A percentile compares a stretch with the other conserved stretches of the same genome.
These are phyloP conservation scores for Bombus pascuorum DNA, from an alignment of 1,140 invertebrate genomes.

Conservation along the genomic window DNA sequence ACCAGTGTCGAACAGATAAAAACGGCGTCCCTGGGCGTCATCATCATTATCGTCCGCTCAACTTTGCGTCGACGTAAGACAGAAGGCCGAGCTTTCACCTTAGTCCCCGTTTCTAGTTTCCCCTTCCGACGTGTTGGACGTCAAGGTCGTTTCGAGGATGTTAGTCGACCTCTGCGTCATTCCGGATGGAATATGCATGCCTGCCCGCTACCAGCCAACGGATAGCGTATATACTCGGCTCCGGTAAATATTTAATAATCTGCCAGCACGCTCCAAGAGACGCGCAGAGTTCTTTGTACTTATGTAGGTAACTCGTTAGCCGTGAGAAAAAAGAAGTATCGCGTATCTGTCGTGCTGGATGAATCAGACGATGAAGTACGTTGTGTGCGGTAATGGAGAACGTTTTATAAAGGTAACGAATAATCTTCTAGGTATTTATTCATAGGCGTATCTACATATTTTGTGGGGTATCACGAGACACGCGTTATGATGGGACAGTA, in stretches of 20 bases:
- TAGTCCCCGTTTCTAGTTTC: slow-evolving; percentile 55
- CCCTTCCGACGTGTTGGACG: slow-evolving; percentile 30
- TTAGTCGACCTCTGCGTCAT: slow-evolving; percentile 61
- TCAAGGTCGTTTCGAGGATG: slow-evolving; percentile 65
- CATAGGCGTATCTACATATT: neutral
- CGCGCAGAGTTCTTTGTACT: neutral
- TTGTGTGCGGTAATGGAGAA: neutral
- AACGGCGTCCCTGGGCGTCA: slow-evolving; percentile 22
- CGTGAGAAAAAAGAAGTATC: neutral
- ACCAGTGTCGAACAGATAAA: neutral
- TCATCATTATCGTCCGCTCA: slow-evolving; percentile 46
- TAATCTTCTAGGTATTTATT: neutral
- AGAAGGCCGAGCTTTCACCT: slow-evolving; percentile 68
- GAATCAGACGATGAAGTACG: neutral
- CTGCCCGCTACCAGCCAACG: slow-evolving; percentile 5
- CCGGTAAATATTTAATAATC: slow-evolving; percentile 56
- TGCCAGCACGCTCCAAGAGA: neutral
- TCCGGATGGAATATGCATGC: slow-evolving; percentile 53
- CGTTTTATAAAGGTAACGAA: neutral
- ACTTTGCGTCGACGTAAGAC: slow-evolving; percentile 53
- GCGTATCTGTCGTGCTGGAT: neutral
- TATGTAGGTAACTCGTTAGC: neutral
- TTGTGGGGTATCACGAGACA: too few species aligned
- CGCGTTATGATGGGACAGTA: too few species aligned
- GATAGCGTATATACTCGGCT: neutral